A percentile compares a stretch with the other conserved stretches of the same genome.
These are phyloP conservation scores for Schizothorax lantsangensis DNA, from an alignment of 2,797 vertebrate species.

Conservation along the genomic window DNA sequence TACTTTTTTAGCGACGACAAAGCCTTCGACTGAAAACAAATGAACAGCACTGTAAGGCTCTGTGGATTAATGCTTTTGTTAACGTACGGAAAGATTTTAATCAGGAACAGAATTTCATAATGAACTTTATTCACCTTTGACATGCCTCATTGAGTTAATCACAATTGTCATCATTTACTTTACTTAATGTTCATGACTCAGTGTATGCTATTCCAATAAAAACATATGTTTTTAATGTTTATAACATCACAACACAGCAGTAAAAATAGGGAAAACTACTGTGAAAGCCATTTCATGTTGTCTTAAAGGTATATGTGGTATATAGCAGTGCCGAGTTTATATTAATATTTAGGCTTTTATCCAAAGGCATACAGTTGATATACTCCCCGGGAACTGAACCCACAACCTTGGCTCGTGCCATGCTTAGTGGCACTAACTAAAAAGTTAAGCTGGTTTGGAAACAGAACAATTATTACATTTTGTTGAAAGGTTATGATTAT, in stretches of 20 bases:
- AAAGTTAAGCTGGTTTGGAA: neutral
- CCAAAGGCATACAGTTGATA: neutral
- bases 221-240: neutral
- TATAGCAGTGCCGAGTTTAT: neutral
- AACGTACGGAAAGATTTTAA: neutral
- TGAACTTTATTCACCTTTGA: neutral
- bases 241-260: neutral
- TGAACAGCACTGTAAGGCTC: neutral
- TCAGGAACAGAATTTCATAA: neutral
- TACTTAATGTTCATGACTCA: neutral
- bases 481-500: neutral
- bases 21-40: constrained; percentile 83
- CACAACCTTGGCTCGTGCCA: neutral
- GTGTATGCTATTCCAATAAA: neutral
- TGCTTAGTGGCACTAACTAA: neutral
- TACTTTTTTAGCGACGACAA: constrained; percentile 92
- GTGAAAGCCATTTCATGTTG: neutral
- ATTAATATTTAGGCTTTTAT: neutral
- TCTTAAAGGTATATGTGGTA: neutral
- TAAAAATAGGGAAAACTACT: neutral
- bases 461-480: neutral
- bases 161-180: neutral
- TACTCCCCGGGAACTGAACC: neutral
- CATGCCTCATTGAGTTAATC: neutral
- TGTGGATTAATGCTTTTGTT: neutral